Base-by-base conservation (phyloP, 37 sponge, comb jelly and placozoan genomes). In the Mnemiopsis leidyi region DNA sequence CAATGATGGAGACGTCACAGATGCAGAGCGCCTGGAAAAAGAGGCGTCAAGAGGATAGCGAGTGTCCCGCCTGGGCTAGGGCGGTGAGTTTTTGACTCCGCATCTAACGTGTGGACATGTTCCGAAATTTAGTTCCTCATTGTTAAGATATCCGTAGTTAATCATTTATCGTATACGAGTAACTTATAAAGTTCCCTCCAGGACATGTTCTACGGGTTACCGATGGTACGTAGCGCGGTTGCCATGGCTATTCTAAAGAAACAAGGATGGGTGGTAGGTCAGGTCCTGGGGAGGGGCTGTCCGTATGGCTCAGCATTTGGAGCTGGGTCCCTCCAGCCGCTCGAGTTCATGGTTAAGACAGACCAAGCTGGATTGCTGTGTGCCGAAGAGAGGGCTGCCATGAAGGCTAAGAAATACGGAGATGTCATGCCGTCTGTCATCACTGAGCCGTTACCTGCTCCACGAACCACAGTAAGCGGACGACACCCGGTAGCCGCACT, bases 221-320 rank as follows among this genome's bases (percentile, higher is more conserved):
- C 90, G n/a, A 38, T 39, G 29, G 90, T 85, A 0, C 90, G 90
- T 1, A 85, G 90, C 25, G 61, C 61, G 9, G 61, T 85, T 38
- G 90, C 38, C 24, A 85, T 85, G 90, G 90, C 90, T 5, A 85
- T 85, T 37, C 48, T 85, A 28, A 85, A 85, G 90, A 85, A 85
- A 39, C 90, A 85, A 26, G 90, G 90, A 9, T 85, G 90, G 90
- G 61, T 85, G 5, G 90, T 85, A 0, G 90, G 90, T 3, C 90
- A 85, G 30, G 90, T 85, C 25, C 48, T 85, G 40, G 90, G 90
- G 25, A 13, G 90, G 90, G 90, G 90, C 39, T 85, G 90, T 23
- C 90, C 90, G 3, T 85, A 85, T 61, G 90, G 90, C 61, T 85
- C 90, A 0, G 90, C 90, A 13, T 85, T 40, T 39, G 90, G 90